Percentiles rank a stretch among this genome's conserved stretches.
Conservation (phyloP, 2,113 vertebrate genomes). For the Hyaena hyaena region DNA sequence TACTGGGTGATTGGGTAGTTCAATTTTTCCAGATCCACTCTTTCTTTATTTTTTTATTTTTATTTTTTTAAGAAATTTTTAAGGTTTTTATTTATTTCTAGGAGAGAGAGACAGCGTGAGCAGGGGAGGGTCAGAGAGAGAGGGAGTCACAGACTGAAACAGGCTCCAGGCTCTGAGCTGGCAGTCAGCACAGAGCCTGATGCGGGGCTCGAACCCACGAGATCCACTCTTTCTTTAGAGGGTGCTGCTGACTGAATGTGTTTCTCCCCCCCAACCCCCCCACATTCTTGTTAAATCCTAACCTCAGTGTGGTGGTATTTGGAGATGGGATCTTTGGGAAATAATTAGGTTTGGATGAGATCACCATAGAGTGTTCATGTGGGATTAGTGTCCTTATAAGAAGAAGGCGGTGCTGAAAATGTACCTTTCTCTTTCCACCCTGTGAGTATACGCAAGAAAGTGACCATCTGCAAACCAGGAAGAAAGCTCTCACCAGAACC, state of each 20-base stretch:
- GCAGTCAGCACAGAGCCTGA: too few species aligned
- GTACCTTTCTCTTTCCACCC: neutral
- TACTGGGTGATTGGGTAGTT: too few species aligned
- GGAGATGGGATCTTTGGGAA: neutral
- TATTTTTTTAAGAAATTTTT: too few species aligned
- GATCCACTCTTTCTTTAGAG: neutral
- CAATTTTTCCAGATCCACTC: neutral
- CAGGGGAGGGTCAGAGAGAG: too few species aligned
- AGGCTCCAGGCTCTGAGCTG: too few species aligned
- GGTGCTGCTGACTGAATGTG: neutral
- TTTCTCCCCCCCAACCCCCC: neutral
- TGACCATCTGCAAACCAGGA: neutral
- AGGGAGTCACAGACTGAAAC: too few species aligned
- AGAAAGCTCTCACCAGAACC: neutral
- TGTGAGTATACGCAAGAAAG: neutral
- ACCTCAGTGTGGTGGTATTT: neutral
- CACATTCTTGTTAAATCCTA: neutral
- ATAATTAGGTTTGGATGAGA: neutral
- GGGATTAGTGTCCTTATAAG: neutral
- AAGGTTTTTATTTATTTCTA: too few species aligned
- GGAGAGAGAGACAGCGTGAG: too few species aligned
- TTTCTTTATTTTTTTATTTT: neutral
- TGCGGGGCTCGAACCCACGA: too few species aligned
- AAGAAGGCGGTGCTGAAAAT: neutral
- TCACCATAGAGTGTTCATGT: neutral